These are phyloP conservation scores for Platichthys stellatus DNA, from an alignment of 2,113 vertebrate genomes.

Conservation along the genomic window DNA sequence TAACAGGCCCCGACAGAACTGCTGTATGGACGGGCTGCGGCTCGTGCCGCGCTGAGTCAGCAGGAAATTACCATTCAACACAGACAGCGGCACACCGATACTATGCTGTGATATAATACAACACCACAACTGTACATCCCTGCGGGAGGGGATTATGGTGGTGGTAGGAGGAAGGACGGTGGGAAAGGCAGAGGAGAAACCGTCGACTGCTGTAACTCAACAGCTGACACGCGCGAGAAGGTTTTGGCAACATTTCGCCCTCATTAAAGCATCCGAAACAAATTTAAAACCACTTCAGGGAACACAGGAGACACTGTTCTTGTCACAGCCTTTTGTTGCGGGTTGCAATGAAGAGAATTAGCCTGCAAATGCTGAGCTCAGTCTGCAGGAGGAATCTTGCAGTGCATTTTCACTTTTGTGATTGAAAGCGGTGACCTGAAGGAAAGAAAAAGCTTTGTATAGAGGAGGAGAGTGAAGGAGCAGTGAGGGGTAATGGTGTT, in stretches of 20 bases:
- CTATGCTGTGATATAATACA: conserved; percentile 59
- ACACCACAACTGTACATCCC: conserved; percentile 43
- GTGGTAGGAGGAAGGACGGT: not conserved
- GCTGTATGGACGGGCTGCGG: conserved; percentile 62
- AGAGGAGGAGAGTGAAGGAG: conserved; percentile 6
- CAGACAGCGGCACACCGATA: conserved; percentile 47
- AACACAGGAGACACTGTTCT: not conserved
- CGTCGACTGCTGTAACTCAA: conserved; percentile 26
- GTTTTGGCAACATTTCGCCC: conserved; percentile 3
- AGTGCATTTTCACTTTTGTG: not conserved
- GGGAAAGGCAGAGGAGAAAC: not conserved
- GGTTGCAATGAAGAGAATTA: conserved; percentile 19
- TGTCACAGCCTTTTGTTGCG: conserved; percentile 15
- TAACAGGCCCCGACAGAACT: conserved; percentile 62
- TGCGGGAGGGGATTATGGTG: conserved; percentile 7
- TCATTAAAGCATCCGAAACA: conserved; percentile 30
- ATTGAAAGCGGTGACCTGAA: not conserved
- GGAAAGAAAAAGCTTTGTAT: not conserved
- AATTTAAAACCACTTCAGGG: conserved; percentile 16
- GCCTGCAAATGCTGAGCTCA: conserved; percentile 15
- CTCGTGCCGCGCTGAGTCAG: conserved; percentile 63
- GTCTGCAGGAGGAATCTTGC: not conserved
- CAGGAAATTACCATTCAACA: conserved; percentile 75
- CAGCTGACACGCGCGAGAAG: not conserved
- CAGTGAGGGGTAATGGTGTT: not conserved